A percentile compares a stretch with the other conserved stretches of the same genome.
Evolutionary conservation across 2,797 vertebrate species (phyloP).

Genomic region (Limnodromus scolopaceus): DNA sequence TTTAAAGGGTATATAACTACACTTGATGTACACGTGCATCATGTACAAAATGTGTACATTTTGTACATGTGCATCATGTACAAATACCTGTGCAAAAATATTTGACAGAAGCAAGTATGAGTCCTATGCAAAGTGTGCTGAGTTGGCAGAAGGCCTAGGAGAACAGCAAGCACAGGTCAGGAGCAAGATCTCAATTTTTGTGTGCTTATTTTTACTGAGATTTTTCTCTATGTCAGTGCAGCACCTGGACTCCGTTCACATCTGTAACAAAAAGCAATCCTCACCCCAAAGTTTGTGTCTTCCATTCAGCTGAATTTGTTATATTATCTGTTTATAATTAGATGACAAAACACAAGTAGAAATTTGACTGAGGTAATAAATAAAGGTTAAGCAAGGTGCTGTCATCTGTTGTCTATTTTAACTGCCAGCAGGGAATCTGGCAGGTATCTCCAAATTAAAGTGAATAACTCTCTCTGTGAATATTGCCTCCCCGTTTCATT

Average conservation of each 20-base stretch:
- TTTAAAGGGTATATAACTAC: not conserved
- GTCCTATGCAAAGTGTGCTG: not conserved
- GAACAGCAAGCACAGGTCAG: not conserved
- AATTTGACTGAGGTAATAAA: not conserved
- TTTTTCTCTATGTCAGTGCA: fast-evolving
- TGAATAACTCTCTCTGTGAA: not conserved
- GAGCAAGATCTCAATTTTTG: not conserved
- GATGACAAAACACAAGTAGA: not conserved
- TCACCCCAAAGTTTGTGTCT: not conserved
- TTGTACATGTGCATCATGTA: too few relatives aligned
- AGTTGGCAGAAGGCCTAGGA: not conserved
- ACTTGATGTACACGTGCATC: not conserved
- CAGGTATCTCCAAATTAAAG: not conserved
- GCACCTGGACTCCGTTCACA: not conserved
- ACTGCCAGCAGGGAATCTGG: not conserved
- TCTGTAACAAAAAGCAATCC: not conserved
- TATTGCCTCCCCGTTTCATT: not conserved
- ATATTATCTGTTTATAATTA: not conserved
- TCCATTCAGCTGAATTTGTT: not conserved
- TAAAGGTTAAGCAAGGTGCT: not conserved
- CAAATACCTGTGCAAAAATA: too few relatives aligned
- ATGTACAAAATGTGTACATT: too few relatives aligned
- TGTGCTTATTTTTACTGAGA: not conserved
- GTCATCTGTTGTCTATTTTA: not conserved
- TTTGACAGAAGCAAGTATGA: not conserved